A percentile compares a stretch with the other conserved stretches of the same genome.
Evolutionary conservation across 2,888 invertebrate species (phyloP).

Genomic region (Camponotus fellah): DNA sequence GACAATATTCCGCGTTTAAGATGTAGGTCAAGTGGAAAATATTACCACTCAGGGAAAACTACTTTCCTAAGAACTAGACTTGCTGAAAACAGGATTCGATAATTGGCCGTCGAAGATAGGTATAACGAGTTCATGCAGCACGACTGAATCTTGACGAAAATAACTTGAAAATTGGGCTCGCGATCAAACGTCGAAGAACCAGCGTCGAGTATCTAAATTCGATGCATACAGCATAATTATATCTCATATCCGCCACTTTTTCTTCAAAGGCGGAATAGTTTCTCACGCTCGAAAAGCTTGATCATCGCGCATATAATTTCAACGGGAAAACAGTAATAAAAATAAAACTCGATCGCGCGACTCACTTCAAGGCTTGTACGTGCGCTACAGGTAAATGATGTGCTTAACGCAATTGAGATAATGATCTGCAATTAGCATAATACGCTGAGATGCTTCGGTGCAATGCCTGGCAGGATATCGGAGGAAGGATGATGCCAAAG

Average conservation of each 20-base stretch:
- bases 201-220: background rate
- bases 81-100: constrained; percentile 13
- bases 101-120: background rate
- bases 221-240: background rate
- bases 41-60: constrained; percentile 38
- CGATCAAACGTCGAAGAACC: background rate
- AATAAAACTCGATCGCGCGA: constrained; percentile 29
- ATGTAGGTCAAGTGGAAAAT: constrained; percentile 54
- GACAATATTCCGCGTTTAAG: background rate
- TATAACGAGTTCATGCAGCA: background rate
- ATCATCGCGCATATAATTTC: background rate
- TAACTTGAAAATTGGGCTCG: background rate
- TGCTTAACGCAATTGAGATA: constrained; percentile 33
- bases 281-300: background rate
- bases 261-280: background rate
- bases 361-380: background rate
- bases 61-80: constrained; percentile 61
- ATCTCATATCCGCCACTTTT: background rate
- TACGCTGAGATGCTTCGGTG: constrained; percentile 8
- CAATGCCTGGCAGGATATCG: constrained; percentile 21
- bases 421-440: constrained; percentile 47
- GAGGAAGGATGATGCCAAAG: constrained; percentile 12
- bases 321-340: background rate
- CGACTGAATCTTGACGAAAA: background rate
- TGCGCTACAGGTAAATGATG: background rate